These are phyloP conservation scores for Eremobia ochroleuca DNA, from an alignment of 2,888 invertebrate genomes.

Conservation along the genomic window DNA sequence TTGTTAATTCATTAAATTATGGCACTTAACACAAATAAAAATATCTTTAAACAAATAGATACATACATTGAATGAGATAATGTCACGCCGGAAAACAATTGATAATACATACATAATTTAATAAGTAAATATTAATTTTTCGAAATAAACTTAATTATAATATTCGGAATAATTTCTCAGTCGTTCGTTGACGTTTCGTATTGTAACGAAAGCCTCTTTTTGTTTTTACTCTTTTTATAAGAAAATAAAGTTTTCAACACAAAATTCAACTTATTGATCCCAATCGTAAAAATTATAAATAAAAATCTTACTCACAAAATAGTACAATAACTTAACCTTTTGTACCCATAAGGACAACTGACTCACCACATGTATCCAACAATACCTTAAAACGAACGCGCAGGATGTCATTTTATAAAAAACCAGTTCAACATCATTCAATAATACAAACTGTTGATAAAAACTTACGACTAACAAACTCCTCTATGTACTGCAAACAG, in stretches of 20 bases:
- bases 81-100: slow-evolving; percentile 80
- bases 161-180: slow-evolving; percentile 89
- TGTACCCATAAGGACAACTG: slow-evolving; percentile 89
- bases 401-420: slow-evolving; percentile 88
- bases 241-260: slow-evolving; percentile 87
- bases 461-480: slow-evolving; percentile 89
- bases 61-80: slow-evolving; percentile 83
- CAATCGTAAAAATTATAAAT: slow-evolving; percentile 88
- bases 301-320: slow-evolving; percentile 81
- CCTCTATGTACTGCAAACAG: slow-evolving; percentile 78
- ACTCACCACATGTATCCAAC: slow-evolving; percentile 81
- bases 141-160: slow-evolving; percentile 79
- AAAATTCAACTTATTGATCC: slow-evolving; percentile 89
- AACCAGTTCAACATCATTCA: slow-evolving; percentile 85
- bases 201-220: slow-evolving; percentile 85
- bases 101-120: slow-evolving; percentile 67
- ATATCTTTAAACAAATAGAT: slow-evolving; percentile 79
- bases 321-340: slow-evolving; percentile 86
- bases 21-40: slow-evolving; percentile 90
- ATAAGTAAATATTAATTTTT: slow-evolving; percentile 69
- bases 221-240: slow-evolving; percentile 78
- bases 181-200: slow-evolving; percentile 89
- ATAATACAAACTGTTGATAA: slow-evolving; percentile 88
- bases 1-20: slow-evolving; percentile 91
- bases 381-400: slow-evolving; percentile 85